Percentiles rank a stretch among this genome's conserved stretches.
These are phyloP conservation scores for Hypocryptadius cinnamomeus DNA, from an alignment of 2,113 vertebrate genomes.

Conservation along the genomic window DNA sequence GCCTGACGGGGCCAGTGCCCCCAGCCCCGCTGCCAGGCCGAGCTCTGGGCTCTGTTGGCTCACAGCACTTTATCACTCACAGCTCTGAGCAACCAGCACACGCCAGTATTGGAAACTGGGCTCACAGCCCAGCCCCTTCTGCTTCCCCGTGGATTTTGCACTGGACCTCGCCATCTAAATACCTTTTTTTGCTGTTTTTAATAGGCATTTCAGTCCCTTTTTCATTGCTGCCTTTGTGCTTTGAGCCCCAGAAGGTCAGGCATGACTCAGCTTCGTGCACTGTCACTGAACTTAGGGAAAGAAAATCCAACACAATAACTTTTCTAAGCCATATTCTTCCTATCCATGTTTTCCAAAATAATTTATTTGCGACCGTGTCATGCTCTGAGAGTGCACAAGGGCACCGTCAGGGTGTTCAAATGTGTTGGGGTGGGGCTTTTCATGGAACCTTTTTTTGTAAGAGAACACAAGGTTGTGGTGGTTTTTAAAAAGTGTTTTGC, in stretches of 20 bases:
- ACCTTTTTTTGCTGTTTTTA: not conserved
- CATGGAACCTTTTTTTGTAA: not conserved
- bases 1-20: not conserved
- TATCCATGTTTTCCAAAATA: not conserved
- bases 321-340: constrained; percentile 60
- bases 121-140: not conserved
- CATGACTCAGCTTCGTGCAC: not conserved
- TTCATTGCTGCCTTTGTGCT: constrained; percentile 30
- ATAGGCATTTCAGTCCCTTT: constrained; percentile 36
- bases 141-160: constrained; percentile 51
- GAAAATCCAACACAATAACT: not conserved
- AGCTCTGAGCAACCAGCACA: constrained; percentile 22
- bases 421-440: not conserved
- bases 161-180: constrained; percentile 39
- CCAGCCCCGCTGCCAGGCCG: not conserved
- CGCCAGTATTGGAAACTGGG: not conserved
- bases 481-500: constrained; percentile 30
- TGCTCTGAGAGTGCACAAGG: not conserved
- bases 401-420: not conserved
- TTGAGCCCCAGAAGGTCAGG: constrained; percentile 20
- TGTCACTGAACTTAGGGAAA: not conserved
- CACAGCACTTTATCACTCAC: constrained; percentile 53
- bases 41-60: not conserved
- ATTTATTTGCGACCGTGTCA: constrained; percentile 40
- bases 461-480: not conserved